Evolutionary conservation across 2,797 vertebrate species (phyloP).

Genomic region (Peromyscus eremicus): DNA sequence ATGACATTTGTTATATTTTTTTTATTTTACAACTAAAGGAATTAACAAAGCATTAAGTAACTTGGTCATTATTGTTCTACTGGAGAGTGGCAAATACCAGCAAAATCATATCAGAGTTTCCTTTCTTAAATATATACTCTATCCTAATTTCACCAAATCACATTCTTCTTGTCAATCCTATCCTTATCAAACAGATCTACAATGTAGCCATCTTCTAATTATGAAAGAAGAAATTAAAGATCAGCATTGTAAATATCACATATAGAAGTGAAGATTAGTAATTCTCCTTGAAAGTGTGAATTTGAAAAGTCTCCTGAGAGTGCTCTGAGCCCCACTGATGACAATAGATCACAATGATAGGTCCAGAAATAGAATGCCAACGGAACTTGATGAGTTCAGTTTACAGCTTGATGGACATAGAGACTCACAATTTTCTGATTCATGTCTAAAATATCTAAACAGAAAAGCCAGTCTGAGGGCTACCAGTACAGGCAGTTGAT

Average conservation of each 20-base stretch:
- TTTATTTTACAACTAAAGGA: slow-evolving; percentile 16
- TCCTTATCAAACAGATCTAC: not conserved
- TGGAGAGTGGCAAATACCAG: not conserved
- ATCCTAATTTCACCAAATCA: not conserved
- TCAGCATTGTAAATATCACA: slow-evolving; percentile 15
- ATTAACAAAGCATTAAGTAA: not conserved
- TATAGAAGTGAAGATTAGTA: not conserved
- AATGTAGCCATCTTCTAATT: not conserved
- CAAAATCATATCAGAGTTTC: not conserved
- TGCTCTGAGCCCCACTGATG: not conserved
- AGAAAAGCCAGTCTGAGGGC: not conserved
- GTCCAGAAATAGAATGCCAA: not conserved
- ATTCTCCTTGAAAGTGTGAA: not conserved
- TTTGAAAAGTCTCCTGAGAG: not conserved
- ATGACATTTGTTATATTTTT: not conserved
- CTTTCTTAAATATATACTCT: not conserved
- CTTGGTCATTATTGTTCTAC: not conserved
- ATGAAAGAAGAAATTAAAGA: not conserved
- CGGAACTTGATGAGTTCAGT: not conserved
- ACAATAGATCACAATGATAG: not conserved
- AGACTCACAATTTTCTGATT: not conserved
- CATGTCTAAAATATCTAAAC: not conserved
- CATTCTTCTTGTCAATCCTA: not conserved
- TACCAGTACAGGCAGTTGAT: not conserved
- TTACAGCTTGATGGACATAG: not conserved